Base-by-base conservation (phyloP, 53 echinoderm and acorn worm genomes). In the Henricia sp. region DNA sequence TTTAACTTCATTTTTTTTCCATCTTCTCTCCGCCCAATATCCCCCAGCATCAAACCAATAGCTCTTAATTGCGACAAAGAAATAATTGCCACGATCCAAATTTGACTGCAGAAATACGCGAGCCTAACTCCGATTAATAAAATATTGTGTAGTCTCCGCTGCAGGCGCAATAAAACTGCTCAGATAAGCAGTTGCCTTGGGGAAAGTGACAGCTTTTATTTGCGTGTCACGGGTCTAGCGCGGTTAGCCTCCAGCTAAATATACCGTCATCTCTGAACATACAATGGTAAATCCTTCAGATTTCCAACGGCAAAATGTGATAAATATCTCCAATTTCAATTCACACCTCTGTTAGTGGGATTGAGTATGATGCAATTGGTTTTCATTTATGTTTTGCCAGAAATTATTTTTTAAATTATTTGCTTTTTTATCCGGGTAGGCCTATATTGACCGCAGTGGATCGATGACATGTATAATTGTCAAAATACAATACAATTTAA, bases 81-180 rank as follows among this genome's bases (percentile, higher is more conserved):
- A 80, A 80, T 36, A 50, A 62, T 44, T 32, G 25, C 63, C 80
- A 64, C 28, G 48, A 64, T 63, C 63, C 80, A n/a, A n/a, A 46
- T 80, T 80, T 63, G 80, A 80, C 80, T 80, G 32, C 41, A 46
- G 50, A 32, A 80, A 64, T 80, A 80, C 62, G 62, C 46, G 80
- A 80, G 48, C 46, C 80, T 24, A 63, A 80, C 46, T 63, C 33
- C 64, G 80, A 80, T 80, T 80, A 80, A 80, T n/a, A n/a, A n/a
- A n/a, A n/a, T 80, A 80, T 80, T 80, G 76, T n/a, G n/a, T 30
- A 71, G 76, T 59, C 54, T 55, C 46, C 26, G 65, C 58, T 52
- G 11, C 3, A 68, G 46, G 64, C 80, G 80, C 64, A n/a, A n/a
- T n/a, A n/a, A n/a, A n/a, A n/a, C n/a, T n/a, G n/a, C n/a, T 63